phyloP scores from a whole-genome alignment of 2,113 vertebrate genomes.

The Eonycteris spelaea region DNA sequence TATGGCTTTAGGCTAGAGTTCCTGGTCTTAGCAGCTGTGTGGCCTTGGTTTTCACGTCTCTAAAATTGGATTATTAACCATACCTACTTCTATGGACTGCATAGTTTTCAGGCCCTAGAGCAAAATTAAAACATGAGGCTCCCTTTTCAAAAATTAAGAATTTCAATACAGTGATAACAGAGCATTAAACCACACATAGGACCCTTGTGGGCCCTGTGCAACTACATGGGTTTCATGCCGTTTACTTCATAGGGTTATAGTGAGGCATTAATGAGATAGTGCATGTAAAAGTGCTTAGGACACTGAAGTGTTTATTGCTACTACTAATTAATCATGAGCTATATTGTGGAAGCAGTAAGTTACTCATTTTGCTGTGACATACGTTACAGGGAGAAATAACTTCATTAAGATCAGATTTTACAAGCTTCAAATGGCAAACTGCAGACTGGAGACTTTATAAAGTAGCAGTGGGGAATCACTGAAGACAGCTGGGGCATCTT shows the following conservation, averaged over 20 bases:
- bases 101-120: neutral
- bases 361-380: neutral
- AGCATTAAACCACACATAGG: neutral
- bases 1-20: neutral
- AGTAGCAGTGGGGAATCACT: neutral
- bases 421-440: neutral
- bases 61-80: neutral
- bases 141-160: neutral
- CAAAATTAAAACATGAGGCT: neutral
- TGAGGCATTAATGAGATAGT: neutral
- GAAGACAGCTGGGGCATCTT: neutral
- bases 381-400: neutral
- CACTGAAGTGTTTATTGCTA: neutral
- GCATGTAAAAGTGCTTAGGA: neutral
- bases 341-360: neutral
- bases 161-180: neutral
- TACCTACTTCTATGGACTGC: neutral
- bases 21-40: neutral
- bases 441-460: neutral
- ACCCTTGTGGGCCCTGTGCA: accelerated
- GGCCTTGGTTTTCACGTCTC: neutral
- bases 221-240: accelerated
- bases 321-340: neutral
- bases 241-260: neutral
- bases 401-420: neutral